These are phyloP conservation scores for Hirundichthys speculiger DNA, from an alignment of 2,113 vertebrate species.

Conservation along the genomic window DNA sequence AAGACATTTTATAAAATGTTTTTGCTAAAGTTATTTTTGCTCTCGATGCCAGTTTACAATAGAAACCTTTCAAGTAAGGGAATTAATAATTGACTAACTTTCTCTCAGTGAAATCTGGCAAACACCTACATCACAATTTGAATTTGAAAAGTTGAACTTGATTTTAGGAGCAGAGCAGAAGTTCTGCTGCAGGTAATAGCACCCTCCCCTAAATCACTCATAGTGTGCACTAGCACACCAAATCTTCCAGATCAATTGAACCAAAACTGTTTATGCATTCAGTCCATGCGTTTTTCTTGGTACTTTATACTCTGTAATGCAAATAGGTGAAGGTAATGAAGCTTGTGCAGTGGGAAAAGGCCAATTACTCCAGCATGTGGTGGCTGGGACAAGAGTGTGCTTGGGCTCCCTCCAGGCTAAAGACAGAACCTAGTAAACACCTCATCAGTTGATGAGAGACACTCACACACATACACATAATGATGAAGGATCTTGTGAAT, in stretches of 20 bases:
- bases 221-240: conserved; percentile 21
- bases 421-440: conserved; percentile 82
- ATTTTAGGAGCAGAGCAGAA: conserved; percentile 41
- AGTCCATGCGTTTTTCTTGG: conserved; percentile 53
- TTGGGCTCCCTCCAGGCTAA: conserved; percentile 84
- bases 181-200: conserved; percentile 29
- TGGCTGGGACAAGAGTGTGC: conserved; percentile 63
- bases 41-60: too few species aligned
- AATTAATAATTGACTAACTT: too few species aligned
- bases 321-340: conserved; percentile 81
- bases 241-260: conserved; percentile 51
- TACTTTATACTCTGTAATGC: conserved; percentile 75
- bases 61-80: too few species aligned
- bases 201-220: conserved; percentile 35
- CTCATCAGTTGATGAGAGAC: conserved; percentile 83
- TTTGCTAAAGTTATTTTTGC: too few species aligned
- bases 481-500: conserved; percentile 36
- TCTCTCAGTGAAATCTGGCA: too few species aligned
- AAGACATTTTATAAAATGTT: too few species aligned
- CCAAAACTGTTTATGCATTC: conserved; percentile 74
- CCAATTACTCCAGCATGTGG: conserved; percentile 78
- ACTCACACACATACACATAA: conserved; percentile 48
- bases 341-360: conserved; percentile 73
- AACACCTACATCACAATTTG: too few species aligned
- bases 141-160: too few species aligned